These are phyloP conservation scores for Drosophila varians DNA, from an alignment of 1,140 invertebrate species.

Conservation along the genomic window DNA sequence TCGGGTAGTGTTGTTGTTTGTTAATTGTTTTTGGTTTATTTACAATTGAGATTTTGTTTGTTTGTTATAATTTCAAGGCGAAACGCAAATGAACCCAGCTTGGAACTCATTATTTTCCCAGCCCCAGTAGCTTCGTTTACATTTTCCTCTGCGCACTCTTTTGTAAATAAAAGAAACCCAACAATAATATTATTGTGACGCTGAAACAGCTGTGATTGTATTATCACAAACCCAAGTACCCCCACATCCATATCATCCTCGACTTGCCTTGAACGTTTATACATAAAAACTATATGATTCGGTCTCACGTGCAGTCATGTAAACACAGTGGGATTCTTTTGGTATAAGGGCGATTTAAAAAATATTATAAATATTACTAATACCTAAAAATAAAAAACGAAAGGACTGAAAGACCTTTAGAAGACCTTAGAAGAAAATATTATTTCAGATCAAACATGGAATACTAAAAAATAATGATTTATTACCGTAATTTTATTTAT, in stretches of 20 bases:
- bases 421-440: no score
- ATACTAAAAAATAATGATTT: no score
- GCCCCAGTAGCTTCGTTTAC: constrained; percentile 30
- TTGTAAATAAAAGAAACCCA: constrained; percentile 5
- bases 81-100: constrained; percentile 51
- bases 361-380: no score
- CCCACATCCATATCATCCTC: neutral
- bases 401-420: no score
- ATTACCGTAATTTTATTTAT: no score
- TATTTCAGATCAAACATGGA: no score
- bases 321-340: constrained; percentile 30
- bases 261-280: neutral
- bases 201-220: constrained; percentile 34
- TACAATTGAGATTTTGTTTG: constrained; percentile 25
- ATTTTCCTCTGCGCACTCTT: constrained; percentile 25
- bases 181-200: constrained; percentile 9
- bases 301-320: constrained; percentile 30
- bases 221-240: constrained; percentile 19
- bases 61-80: constrained; percentile 48
- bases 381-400: no score
- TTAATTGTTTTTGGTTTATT: constrained; percentile 14
- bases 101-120: constrained; percentile 23
- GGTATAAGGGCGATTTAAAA: no score
- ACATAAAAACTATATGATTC: constrained; percentile 8
- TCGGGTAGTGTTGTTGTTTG: constrained; percentile 14